These are phyloP conservation scores for Tamias sibiricus DNA, from an alignment of 2,113 vertebrate species.

Conservation along the genomic window DNA sequence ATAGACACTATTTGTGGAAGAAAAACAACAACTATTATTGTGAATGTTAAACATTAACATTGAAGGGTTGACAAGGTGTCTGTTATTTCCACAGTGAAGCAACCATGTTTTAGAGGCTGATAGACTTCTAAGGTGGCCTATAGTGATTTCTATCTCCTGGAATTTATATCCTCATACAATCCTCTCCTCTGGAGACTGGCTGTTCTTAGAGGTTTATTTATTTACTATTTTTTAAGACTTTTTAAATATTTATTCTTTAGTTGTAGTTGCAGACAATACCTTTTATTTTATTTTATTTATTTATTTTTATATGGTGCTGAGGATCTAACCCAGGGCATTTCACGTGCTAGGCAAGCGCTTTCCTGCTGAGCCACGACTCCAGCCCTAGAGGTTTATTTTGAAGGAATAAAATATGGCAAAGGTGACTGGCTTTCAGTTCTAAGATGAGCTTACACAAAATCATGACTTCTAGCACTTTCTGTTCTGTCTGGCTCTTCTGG, in stretches of 20 bases:
- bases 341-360: too few relatives aligned
- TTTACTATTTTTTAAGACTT: too few relatives aligned
- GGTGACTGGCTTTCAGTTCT: neutral
- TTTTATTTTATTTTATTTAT: too few relatives aligned
- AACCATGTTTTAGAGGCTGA: neutral
- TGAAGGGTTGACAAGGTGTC: neutral
- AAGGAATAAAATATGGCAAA: neutral
- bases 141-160: neutral
- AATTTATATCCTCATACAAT: fast-evolving
- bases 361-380: too few relatives aligned
- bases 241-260: too few relatives aligned
- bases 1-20: neutral
- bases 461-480: neutral
- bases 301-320: too few relatives aligned
- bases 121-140: neutral
- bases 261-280: too few relatives aligned
- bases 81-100: neutral
- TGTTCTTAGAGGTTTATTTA: neutral
- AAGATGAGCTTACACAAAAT: neutral
- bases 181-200: neutral
- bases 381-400: neutral
- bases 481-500: neutral
- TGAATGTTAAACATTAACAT: neutral
- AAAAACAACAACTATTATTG: neutral
- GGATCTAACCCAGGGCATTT: too few relatives aligned